Evolutionary conservation across 2,888 invertebrate genomes (phyloP).

Genomic region (Thereva unica): DNA sequence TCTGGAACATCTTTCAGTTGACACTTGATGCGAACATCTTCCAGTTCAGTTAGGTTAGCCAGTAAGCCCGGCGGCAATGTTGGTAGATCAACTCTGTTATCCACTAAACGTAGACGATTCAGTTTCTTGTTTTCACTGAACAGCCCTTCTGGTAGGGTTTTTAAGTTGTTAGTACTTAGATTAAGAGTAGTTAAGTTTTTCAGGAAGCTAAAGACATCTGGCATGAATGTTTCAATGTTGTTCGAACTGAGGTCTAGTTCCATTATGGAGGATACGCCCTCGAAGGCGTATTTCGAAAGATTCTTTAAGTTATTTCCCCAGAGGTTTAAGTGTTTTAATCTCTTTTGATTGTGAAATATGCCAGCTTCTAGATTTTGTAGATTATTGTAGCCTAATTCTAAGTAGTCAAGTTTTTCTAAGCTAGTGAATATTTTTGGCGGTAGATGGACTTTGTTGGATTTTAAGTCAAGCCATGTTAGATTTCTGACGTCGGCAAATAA

Average conservation of each 20-base stretch:
- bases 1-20: slow-evolving; percentile 65
- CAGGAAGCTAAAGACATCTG: slow-evolving; percentile 66
- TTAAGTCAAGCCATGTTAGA: slow-evolving; percentile 68
- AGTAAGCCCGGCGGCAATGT: slow-evolving; percentile 65
- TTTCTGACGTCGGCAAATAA: slow-evolving; percentile 65
- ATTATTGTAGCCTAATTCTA: slow-evolving; percentile 71
- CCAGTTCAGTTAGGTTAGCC: slow-evolving; percentile 63
- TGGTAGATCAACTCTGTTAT: slow-evolving; percentile 64
- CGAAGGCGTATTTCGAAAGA: slow-evolving; percentile 67
- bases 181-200: slow-evolving; percentile 67
- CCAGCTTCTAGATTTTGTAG: slow-evolving; percentile 65
- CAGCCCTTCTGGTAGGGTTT: slow-evolving; percentile 64
- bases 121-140: slow-evolving; percentile 64
- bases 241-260: slow-evolving; percentile 73
- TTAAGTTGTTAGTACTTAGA: slow-evolving; percentile 70
- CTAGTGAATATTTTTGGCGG: slow-evolving; percentile 64
- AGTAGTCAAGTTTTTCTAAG: slow-evolving; percentile 62
- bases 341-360: slow-evolving; percentile 66
- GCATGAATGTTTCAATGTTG: slow-evolving; percentile 64
- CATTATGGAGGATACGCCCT: slow-evolving; percentile 65
- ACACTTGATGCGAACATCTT: slow-evolving; percentile 63
- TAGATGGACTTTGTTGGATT: slow-evolving; percentile 64
- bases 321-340: slow-evolving; percentile 66
- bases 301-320: slow-evolving; percentile 71
- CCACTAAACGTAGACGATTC: slow-evolving; percentile 61